These are phyloP conservation scores for Daubentonia madagascariensis DNA, from an alignment of 2,113 vertebrate genomes.

Conservation along the genomic window DNA sequence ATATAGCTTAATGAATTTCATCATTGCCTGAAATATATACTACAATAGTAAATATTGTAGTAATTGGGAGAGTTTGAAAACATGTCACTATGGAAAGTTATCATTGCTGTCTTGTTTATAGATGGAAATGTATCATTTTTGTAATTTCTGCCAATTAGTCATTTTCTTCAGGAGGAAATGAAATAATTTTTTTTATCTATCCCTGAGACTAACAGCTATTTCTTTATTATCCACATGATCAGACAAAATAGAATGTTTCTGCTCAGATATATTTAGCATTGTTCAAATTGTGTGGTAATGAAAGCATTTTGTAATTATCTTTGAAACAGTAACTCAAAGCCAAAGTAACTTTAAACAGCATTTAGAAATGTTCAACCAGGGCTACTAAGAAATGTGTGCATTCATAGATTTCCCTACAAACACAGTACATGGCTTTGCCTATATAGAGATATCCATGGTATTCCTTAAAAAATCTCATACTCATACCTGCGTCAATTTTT, in stretches of 20 bases:
- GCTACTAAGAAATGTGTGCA: not conserved
- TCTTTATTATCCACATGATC: not conserved
- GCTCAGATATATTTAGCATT: not conserved
- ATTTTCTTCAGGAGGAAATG: not conserved
- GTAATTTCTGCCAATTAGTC: not conserved
- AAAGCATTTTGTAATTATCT: not conserved
- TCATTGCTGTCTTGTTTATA: not conserved
- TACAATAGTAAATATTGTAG: too few relatives aligned
- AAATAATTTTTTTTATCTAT: not conserved
- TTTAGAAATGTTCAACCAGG: not conserved
- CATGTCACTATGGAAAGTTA: not conserved
- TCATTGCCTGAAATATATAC: not conserved
- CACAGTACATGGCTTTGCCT: not conserved
- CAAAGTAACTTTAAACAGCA: not conserved
- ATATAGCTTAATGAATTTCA: not conserved
- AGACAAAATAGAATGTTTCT: conserved; percentile 20
- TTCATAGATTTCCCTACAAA: not conserved
- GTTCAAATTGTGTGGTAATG: not conserved
- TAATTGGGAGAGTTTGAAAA: not conserved
- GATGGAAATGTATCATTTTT: not conserved
- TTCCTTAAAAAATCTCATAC: not conserved
- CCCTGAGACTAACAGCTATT: not conserved
- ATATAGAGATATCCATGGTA: not conserved
- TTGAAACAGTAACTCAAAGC: not conserved
- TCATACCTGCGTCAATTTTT: not conserved